phyloP scores from a whole-genome alignment of 1,140 invertebrate genomes.

The Atta colombica region DNA sequence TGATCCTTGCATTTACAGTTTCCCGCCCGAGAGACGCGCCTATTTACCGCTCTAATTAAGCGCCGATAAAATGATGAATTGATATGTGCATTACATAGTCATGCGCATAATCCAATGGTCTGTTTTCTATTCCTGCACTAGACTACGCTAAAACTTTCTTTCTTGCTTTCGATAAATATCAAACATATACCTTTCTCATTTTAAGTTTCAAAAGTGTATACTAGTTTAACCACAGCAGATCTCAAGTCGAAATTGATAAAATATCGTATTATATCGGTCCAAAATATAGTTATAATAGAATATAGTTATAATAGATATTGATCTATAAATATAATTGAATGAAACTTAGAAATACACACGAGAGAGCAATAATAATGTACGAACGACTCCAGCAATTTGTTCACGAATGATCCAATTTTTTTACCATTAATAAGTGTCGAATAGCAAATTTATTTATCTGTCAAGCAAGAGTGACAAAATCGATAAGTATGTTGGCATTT shows the following conservation, averaged over 20 bases:
- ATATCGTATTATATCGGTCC: constrained; percentile 40
- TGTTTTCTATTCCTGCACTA: too few species aligned
- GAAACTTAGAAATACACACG: neutral
- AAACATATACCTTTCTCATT: too few species aligned
- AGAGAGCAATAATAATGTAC: neutral
- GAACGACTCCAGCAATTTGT: neutral
- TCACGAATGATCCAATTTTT: constrained; percentile 9
- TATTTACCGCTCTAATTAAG: constrained; percentile 30
- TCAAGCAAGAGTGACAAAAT: neutral
- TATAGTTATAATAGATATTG: constrained; percentile 68
- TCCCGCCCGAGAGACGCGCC: neutral
- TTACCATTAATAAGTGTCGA: neutral
- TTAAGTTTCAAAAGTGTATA: too few species aligned
- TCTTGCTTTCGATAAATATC: too few species aligned
- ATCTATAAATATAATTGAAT: neutral
- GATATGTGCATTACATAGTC: too few species aligned
- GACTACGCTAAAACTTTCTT: too few species aligned
- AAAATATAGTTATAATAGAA: neutral
- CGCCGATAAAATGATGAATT: too few species aligned
- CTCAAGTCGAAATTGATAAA: constrained; percentile 43
- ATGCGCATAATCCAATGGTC: neutral
- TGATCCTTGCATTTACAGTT: constrained; percentile 5
- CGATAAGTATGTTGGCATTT: neutral
- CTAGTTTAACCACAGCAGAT: too few species aligned
- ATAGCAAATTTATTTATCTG: neutral